Base-by-base conservation (phyloP, 2,113 vertebrate genomes). In the Alectura lathami region DNA sequence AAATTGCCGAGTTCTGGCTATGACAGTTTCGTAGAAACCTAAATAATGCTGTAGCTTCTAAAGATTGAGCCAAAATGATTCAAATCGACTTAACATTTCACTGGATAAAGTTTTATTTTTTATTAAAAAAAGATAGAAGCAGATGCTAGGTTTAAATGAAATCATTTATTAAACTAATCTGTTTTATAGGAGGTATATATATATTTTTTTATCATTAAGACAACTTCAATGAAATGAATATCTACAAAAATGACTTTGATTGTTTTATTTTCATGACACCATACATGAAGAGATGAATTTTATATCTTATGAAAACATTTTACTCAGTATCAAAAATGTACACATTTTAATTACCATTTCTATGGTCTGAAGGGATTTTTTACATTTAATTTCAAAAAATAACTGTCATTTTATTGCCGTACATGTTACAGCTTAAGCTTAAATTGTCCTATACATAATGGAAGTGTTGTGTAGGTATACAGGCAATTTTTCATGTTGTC, bases 241-340 rank as follows among this genome's bases (percentile, higher is more conserved):
- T 98, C 97, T 98, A 98, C 97, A 98, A 97, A 97, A 94, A 94
- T 84, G 91, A 96, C 81, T 96, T 97, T 95, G 94, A 97, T 97
- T 97, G 70, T 92, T 98, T 94, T 98, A 97, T 95, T 97, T 97
- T 91, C 94, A 95, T 97, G 95, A 96, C 91, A 91, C 70, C 90
- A 93, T 93, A 97, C 76, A 92, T 96, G 96, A 97, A 96, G 94
- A 95, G 97, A 96, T 95, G 88, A 86, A 82, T 95, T 95, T 80
- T 87, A 94, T 92, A 89, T 94, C 96, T 96, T 86, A 96, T 94
- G 92, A 96, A 96, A 97, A 97, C 92, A 96, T 97, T 96, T 98
- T 97, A 97, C 91, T 97, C 57, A 30, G 91, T 95, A 97, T 98
- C 88, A 96, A 96, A 97, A 97, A 97, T 96, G 94, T 97, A 97